Conservation (phyloP, 2,113 vertebrate genomes). For the Machaerirhynchus nigripectus region DNA sequence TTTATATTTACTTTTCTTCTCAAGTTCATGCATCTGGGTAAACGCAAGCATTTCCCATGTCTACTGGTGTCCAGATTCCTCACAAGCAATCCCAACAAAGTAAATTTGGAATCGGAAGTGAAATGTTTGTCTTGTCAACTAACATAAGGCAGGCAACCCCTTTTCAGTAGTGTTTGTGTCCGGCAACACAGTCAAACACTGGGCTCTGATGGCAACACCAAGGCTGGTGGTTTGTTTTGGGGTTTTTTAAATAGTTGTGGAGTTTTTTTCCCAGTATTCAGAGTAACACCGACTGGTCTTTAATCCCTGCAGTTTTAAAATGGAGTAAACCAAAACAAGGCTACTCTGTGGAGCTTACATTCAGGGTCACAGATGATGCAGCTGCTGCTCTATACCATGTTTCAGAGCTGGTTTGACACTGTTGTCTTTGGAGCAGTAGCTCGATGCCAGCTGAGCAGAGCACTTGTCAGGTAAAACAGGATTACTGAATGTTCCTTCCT, state of each 20-base stretch:
- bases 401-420: background rate
- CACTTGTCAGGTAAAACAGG: background rate
- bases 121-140: background rate
- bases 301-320: background rate
- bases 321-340: background rate
- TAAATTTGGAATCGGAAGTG: background rate
- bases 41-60: background rate
- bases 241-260: background rate
- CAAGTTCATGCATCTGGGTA: background rate
- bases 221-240: too few species aligned
- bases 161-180: background rate
- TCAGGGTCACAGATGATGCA: background rate
- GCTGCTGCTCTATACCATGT: background rate
- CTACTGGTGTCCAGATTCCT: background rate
- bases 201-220: background rate
- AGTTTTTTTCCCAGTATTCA: fast-evolving
- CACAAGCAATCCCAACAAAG: background rate
- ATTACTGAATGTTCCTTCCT: background rate
- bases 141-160: background rate
- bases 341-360: background rate
- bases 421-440: background rate
- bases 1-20: too few species aligned
- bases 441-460: background rate
- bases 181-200: background rate
- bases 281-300: background rate